These are phyloP conservation scores for Pipa parva DNA, from an alignment of 2,113 vertebrate species.

Conservation along the genomic window DNA sequence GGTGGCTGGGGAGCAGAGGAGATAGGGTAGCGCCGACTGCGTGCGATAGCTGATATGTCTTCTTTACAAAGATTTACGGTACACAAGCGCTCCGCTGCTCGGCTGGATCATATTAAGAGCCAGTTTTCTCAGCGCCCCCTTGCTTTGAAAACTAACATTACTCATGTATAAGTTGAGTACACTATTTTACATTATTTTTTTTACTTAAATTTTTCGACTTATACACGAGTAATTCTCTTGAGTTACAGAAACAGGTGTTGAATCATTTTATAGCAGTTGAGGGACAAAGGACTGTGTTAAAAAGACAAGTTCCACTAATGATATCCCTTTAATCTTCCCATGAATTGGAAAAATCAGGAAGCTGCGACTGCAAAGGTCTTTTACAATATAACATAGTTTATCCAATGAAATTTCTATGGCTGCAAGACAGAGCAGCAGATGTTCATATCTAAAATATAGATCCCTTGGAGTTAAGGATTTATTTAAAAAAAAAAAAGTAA, in stretches of 20 bases:
- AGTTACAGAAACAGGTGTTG: slow-evolving; percentile 2
- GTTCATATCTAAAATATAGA: slow-evolving; percentile 11
- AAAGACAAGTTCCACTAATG: slow-evolving; percentile 17
- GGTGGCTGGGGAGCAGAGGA: no score
- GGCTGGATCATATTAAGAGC: no score
- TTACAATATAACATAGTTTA: slow-evolving; percentile 18
- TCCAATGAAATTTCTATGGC: slow-evolving; percentile 7
- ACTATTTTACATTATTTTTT: no score
- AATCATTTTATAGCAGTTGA: slow-evolving; percentile 1
- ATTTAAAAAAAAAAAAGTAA: neutral
- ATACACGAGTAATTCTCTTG: slow-evolving; percentile 26
- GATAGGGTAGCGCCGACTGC: no score
- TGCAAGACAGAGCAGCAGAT: slow-evolving; percentile 12
- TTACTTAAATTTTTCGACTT: no score
- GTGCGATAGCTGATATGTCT: no score
- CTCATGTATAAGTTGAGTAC: no score
- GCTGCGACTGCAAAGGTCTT: slow-evolving; percentile 17
- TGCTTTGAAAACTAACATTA: no score
- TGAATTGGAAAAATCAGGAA: slow-evolving; percentile 28
- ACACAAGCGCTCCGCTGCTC: no score
- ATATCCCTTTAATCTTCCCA: neutral
- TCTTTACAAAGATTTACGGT: no score
- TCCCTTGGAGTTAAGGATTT: neutral
- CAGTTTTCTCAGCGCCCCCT: no score
- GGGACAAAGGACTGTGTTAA: slow-evolving; percentile 5